A percentile compares a stretch with the other conserved stretches of the same genome.
Evolutionary conservation across 2,888 invertebrate species (phyloP).

Genomic region (Chaitophorus viminalis): DNA sequence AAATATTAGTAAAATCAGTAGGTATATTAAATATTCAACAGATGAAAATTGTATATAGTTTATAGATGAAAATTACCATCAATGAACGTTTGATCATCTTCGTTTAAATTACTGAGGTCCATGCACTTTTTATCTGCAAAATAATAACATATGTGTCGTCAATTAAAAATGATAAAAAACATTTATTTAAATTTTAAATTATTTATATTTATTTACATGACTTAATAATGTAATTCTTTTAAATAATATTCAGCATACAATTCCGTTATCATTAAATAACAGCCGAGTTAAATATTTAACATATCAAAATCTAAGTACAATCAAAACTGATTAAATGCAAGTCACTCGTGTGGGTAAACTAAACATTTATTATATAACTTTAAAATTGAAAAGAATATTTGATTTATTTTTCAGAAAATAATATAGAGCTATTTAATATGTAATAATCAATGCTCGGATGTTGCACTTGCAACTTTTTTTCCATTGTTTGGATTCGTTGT

Average conservation of each 20-base stretch:
- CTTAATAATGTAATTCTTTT: background rate
- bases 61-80: constrained; percentile 34
- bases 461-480: no score
- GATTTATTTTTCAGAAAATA: no score
- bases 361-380: no score
- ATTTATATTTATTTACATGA: no score
- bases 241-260: background rate
- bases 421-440: background rate
- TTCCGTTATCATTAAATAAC: no score
- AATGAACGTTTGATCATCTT: constrained; percentile 57
- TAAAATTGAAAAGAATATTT: no score
- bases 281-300: no score
- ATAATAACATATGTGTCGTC: background rate
- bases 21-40: background rate
- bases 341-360: no score
- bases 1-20: no score
- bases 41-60: background rate
- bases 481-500: no score
- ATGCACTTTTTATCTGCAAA: constrained; percentile 59
- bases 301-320: no score
- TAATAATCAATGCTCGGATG: background rate
- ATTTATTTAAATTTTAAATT: background rate
- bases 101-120: constrained; percentile 57
- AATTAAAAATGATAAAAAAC: background rate
- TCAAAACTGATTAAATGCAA: no score